Conservation (phyloP, 2,888 invertebrate species). For the Caradrina kadenii region DNA sequence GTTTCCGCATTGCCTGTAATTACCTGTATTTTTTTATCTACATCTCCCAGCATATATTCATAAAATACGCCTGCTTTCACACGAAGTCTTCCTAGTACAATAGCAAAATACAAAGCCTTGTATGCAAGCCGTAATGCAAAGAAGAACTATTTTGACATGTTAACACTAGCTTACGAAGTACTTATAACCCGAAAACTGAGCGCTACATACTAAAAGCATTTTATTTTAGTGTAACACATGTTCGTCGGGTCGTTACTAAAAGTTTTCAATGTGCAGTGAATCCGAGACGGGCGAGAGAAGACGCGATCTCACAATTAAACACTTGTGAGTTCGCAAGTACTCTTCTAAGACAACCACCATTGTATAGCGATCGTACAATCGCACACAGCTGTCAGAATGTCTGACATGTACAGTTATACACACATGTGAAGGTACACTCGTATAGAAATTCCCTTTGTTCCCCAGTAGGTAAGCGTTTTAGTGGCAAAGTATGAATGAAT, state of each 20-base stretch:
- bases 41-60: neutral
- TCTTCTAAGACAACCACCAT: slow-evolving; percentile 69
- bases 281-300: slow-evolving; percentile 43
- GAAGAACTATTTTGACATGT: slow-evolving; percentile 32
- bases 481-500: slow-evolving; percentile 75
- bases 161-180: slow-evolving; percentile 24
- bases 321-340: slow-evolving; percentile 60
- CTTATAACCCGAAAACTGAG: slow-evolving; percentile 42
- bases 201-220: slow-evolving; percentile 44
- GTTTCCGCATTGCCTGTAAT: neutral
- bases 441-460: slow-evolving; percentile 73
- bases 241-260: slow-evolving; percentile 44
- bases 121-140: slow-evolving; percentile 22
- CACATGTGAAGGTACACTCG: slow-evolving; percentile 64
- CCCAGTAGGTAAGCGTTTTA: slow-evolving; percentile 68
- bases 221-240: slow-evolving; percentile 55
- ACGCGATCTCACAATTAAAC: slow-evolving; percentile 63
- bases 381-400: slow-evolving; percentile 66
- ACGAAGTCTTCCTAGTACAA: neutral
- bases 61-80: neutral
- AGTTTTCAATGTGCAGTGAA: slow-evolving; percentile 46
- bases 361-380: slow-evolving; percentile 67
- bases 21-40: neutral
- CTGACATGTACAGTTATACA: slow-evolving; percentile 57
- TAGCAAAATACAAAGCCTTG: slow-evolving; percentile 6